A percentile compares a stretch with the other conserved stretches of the same genome.
Evolutionary conservation across 2,113 vertebrate species (phyloP).

Genomic region (Chionis minor): DNA sequence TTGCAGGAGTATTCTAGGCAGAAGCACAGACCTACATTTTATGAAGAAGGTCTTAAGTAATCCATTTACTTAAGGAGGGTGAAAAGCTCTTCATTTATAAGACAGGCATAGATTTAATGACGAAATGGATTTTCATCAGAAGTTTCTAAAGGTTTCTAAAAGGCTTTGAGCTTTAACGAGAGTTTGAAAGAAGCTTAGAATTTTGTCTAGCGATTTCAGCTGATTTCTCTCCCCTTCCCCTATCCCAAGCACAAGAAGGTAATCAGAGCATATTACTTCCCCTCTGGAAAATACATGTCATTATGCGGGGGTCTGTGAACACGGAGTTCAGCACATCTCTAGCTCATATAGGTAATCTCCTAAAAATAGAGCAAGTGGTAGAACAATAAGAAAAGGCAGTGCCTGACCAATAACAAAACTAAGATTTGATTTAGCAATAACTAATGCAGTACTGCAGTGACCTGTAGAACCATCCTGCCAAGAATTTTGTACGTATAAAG

Average conservation of each 20-base stretch:
- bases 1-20: background rate
- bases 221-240: background rate
- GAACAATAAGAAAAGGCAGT: background rate
- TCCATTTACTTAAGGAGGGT: background rate
- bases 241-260: background rate
- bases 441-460: background rate
- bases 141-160: slow-evolving; percentile 17
- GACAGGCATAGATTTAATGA: background rate
- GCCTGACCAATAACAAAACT: background rate
- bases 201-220: background rate
- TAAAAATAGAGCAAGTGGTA: background rate
- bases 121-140: background rate
- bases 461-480: background rate
- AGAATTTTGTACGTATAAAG: background rate
- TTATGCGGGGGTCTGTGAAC: background rate
- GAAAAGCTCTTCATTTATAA: background rate
- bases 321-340: background rate
- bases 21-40: background rate
- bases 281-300: background rate
- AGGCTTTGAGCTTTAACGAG: slow-evolving; percentile 29
- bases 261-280: background rate
- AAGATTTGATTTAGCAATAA: background rate
- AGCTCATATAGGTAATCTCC: background rate
- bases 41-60: background rate
- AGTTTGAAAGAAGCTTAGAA: background rate